Evolutionary conservation across 2,888 invertebrate genomes (phyloP).

Genomic region (Hesperia comma): DNA sequence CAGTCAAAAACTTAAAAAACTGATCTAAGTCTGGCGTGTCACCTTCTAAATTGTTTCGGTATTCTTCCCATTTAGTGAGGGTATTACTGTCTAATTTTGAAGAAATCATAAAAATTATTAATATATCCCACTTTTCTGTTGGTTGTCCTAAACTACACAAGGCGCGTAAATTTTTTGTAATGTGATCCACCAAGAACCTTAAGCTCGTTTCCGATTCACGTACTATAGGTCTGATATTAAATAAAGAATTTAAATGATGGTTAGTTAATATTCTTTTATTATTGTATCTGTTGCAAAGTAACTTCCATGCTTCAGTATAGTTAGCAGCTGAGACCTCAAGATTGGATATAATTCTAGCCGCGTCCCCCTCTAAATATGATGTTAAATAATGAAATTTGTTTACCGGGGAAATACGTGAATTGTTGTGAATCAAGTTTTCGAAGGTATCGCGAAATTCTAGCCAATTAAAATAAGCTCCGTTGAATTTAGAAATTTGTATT

Average conservation of each 20-base stretch:
- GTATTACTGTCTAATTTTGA: constrained; percentile 43
- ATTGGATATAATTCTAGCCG: constrained; percentile 42
- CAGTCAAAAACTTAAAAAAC: constrained; percentile 44
- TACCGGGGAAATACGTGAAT: constrained; percentile 33
- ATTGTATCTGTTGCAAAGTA: constrained; percentile 44
- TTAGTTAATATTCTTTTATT: constrained; percentile 44
- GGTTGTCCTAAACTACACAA: constrained; percentile 42
- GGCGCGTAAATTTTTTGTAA: constrained; percentile 46
- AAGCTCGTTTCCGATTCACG: constrained; percentile 44
- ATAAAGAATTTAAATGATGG: constrained; percentile 45
- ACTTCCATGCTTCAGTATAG: constrained; percentile 44
- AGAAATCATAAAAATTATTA: constrained; percentile 43
- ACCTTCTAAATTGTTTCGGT: constrained; percentile 32
- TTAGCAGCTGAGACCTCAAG: constrained; percentile 43
- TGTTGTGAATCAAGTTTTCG: constrained; percentile 38
- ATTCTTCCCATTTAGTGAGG: constrained; percentile 46
- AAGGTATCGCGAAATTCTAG: not conserved
- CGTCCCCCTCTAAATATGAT: constrained; percentile 43
- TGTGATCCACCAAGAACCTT: constrained; percentile 45
- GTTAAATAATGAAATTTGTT: constrained; percentile 43
- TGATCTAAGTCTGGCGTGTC: constrained; percentile 43
- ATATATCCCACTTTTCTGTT: constrained; percentile 43
- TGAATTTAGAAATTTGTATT: constrained; percentile 39
- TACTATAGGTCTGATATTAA: constrained; percentile 37
- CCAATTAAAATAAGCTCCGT: constrained; percentile 32